Evolutionary conservation across 2,797 vertebrate genomes (phyloP).

Genomic region (Streptopelia turtur): DNA sequence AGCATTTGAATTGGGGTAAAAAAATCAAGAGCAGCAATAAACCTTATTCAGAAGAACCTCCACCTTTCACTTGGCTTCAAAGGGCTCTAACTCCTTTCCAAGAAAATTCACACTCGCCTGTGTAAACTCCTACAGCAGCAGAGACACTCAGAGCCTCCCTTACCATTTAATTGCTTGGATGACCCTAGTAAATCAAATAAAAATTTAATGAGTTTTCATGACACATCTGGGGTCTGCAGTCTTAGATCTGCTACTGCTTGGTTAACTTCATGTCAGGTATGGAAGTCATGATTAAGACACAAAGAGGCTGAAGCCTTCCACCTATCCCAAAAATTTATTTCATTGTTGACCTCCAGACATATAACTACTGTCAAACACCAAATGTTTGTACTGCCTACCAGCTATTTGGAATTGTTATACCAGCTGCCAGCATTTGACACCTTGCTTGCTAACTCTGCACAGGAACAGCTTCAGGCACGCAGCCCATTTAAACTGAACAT

Average conservation of each 20-base stretch:
- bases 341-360: background rate
- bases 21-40: background rate
- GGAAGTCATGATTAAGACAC: background rate
- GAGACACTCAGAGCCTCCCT: background rate
- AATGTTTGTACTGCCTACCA: constrained; percentile 1
- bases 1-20: background rate
- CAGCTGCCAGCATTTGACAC: constrained; percentile 27
- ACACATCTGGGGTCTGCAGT: background rate
- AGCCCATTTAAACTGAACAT: background rate
- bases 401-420: background rate
- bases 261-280: background rate
- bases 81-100: background rate
- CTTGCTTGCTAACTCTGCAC: background rate
- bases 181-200: background rate
- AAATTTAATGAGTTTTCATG: background rate
- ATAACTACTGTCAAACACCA: background rate
- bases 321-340: background rate
- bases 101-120: background rate
- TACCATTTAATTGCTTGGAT: background rate
- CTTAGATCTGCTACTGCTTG: background rate
- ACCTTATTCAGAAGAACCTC: background rate
- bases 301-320: background rate
- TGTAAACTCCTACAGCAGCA: background rate
- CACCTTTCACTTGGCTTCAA: background rate
- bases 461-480: background rate